Evolutionary conservation across 2,113 vertebrate species (phyloP).

Genomic region (Sminthopsis crassicaudata): DNA sequence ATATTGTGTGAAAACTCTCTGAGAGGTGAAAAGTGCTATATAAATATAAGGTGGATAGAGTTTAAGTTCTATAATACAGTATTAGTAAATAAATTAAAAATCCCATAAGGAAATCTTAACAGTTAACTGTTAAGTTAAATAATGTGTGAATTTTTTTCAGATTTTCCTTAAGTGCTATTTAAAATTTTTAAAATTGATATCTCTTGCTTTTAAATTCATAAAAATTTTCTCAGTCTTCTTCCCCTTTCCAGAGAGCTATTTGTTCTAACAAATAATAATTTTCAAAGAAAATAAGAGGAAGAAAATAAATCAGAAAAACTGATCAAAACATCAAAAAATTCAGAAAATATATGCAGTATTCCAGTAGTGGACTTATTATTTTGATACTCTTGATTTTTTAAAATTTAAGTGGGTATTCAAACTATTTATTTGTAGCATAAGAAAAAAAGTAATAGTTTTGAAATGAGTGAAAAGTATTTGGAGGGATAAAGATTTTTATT

Average conservation of each 20-base stretch:
- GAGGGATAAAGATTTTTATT: neutral
- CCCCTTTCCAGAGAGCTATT: neutral
- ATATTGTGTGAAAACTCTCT: neutral
- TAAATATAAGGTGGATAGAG: neutral
- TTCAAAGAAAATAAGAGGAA: neutral
- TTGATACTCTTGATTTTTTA: constrained; percentile 20
- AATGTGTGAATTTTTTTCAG: neutral
- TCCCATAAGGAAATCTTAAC: neutral
- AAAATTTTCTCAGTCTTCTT: neutral
- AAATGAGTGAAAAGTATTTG: neutral
- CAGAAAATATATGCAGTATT: neutral
- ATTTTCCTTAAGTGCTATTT: neutral
- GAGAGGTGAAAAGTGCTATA: neutral
- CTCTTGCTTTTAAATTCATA: neutral
- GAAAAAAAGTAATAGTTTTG: constrained; percentile 10
- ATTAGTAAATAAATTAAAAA: neutral
- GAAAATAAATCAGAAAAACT: neutral
- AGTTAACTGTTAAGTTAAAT: neutral
- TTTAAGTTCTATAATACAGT: neutral
- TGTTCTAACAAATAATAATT: neutral
- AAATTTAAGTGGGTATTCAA: neutral
- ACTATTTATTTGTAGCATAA: constrained; percentile 11
- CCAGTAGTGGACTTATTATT: neutral
- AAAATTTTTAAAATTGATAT: neutral
- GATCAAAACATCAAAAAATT: neutral